Conservation (phyloP, 23 tunicate species). For the Phallusia fumigata region DNA sequence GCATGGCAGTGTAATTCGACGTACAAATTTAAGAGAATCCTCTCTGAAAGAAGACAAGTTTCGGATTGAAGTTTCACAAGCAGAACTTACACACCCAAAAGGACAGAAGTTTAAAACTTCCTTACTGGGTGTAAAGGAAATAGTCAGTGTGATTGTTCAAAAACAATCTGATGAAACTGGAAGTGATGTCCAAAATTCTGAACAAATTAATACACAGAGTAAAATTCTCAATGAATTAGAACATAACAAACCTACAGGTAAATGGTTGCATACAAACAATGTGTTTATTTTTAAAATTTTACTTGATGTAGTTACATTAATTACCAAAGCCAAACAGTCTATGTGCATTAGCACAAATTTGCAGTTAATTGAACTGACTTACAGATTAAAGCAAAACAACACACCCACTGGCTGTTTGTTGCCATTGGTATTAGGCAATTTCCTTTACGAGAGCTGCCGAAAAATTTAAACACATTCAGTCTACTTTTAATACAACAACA, state of each 20-base stretch:
- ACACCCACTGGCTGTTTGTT: too few relatives aligned
- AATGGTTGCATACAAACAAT: too few relatives aligned
- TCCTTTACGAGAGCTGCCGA: too few relatives aligned
- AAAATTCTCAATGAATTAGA: not conserved
- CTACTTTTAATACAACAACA: not conserved
- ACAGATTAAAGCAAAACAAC: too few relatives aligned
- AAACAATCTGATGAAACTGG: not conserved
- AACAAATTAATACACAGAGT: not conserved
- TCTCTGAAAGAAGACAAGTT: not conserved
- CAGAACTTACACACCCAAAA: not conserved
- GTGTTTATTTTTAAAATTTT: too few relatives aligned
- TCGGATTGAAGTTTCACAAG: constrained; percentile 25
- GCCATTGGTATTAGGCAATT: too few relatives aligned
- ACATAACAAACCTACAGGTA: not conserved
- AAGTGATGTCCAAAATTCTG: not conserved
- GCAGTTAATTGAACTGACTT: too few relatives aligned
- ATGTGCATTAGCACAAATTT: too few relatives aligned
- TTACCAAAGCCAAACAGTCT: too few relatives aligned
- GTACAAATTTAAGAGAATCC: not conserved
- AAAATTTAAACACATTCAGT: too few relatives aligned
- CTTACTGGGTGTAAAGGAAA: constrained; percentile 25
- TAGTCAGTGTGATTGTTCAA: not conserved
- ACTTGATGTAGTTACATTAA: too few relatives aligned
- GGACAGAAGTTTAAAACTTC: not conserved
- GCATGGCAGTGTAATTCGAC: not conserved